These are phyloP conservation scores for Apis florea DNA, from an alignment of 1,140 invertebrate species.

Conservation along the genomic window DNA sequence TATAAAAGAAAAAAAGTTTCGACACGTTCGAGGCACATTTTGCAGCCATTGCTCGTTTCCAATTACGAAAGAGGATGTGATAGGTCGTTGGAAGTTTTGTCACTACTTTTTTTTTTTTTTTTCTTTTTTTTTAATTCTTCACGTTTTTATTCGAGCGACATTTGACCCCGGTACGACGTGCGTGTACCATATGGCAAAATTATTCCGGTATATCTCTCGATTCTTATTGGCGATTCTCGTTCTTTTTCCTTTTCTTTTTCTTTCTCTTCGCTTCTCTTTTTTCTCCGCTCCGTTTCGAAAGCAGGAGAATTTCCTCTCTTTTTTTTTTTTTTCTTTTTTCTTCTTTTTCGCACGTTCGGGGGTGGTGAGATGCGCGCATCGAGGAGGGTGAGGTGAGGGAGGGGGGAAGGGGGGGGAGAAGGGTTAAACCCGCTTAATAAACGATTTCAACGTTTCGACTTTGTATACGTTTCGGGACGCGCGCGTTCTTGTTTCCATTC, in stretches of 20 bases:
- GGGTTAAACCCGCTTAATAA: not conserved
- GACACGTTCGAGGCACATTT: constrained; percentile 33
- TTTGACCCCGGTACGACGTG: constrained; percentile 47
- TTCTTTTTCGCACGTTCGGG: not conserved
- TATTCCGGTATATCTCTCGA: not conserved
- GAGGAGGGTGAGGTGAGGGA: not conserved
- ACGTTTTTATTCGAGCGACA: constrained; percentile 46
- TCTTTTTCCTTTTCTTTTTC: not conserved
- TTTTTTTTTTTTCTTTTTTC: no score
- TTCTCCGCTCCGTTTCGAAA: no score
- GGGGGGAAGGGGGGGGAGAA: not conserved
- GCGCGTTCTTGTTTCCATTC: not conserved
- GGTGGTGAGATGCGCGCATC: not conserved
- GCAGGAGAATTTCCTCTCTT: no score
- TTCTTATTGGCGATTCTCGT: constrained; percentile 1
- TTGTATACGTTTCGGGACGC: no score
- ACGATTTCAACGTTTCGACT: not conserved
- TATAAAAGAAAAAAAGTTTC: not conserved
- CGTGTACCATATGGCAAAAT: constrained; percentile 24
- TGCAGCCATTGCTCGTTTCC: constrained; percentile 37
- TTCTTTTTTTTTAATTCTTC: constrained; percentile 9
- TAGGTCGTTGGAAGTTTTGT: constrained; percentile 60
- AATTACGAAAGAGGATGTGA: constrained; percentile 57
- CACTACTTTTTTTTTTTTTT: constrained; percentile 13
- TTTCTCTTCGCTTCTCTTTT: not conserved